Conservation (phyloP, 2,113 vertebrate genomes). For the Pseudonaja textilis region DNA sequence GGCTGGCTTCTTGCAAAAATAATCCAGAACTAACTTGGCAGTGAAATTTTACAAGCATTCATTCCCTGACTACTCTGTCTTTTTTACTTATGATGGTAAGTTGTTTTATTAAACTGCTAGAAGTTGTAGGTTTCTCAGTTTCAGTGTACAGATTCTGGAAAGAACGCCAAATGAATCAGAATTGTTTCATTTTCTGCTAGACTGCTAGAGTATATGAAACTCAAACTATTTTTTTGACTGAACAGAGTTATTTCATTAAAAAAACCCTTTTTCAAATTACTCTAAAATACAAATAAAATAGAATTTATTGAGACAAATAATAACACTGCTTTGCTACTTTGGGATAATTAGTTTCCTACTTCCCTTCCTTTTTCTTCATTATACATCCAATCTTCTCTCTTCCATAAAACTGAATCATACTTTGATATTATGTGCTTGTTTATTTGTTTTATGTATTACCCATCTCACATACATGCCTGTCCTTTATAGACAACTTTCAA, state of each 20-base stretch:
- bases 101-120: neutral
- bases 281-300: neutral
- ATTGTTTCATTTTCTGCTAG: neutral
- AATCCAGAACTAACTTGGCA: slow-evolving; percentile 5
- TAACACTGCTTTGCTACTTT: neutral
- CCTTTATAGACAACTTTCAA: neutral
- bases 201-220: neutral
- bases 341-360: neutral
- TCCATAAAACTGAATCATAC: neutral
- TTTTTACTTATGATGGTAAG: neutral
- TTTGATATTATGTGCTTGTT: neutral
- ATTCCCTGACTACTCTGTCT: neutral
- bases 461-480: neutral
- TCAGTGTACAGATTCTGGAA: neutral
- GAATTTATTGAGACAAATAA: neutral
- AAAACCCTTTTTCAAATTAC: neutral
- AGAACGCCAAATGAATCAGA: neutral
- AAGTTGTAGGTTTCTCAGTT: neutral
- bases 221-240: neutral
- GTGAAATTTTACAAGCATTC: neutral
- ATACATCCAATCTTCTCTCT: neutral
- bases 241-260: neutral
- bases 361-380: neutral
- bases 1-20: neutral
- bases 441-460: neutral